Conservation (phyloP, 1,140 invertebrate genomes). For the Macrosteles quadrilineatus region DNA sequence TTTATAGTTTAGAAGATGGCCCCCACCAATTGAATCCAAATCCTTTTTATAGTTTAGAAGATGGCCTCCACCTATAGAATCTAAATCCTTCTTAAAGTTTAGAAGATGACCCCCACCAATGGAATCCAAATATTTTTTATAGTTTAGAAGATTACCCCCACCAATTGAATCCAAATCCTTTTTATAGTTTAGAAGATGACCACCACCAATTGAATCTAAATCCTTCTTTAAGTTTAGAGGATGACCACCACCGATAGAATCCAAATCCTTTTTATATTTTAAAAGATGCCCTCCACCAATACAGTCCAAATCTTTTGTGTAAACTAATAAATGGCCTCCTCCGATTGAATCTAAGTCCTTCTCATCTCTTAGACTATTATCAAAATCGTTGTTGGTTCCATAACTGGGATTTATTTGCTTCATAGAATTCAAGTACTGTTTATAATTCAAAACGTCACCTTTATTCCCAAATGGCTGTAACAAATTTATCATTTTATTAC, state of each 20-base stretch:
- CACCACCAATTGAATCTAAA: slow-evolving; percentile 15
- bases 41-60: slow-evolving; percentile 37
- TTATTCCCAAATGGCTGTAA: too few species aligned
- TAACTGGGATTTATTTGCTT: too few species aligned
- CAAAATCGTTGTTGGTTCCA: too few species aligned
- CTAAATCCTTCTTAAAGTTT: slow-evolving; percentile 33
- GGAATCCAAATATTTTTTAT: slow-evolving; percentile 17
- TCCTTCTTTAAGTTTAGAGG: slow-evolving; percentile 6
- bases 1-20: background rate
- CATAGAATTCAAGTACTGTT: too few species aligned
- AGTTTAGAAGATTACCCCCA: slow-evolving; percentile 45
- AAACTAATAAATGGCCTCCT: background rate
- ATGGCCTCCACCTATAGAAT: slow-evolving; percentile 2
- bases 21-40: slow-evolving; percentile 20
- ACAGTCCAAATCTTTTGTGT: slow-evolving; percentile 16
- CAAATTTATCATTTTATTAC: too few species aligned
- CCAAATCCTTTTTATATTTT: background rate
- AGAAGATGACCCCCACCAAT: slow-evolving; percentile 30
- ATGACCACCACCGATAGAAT: slow-evolving; percentile 18
- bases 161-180: slow-evolving; percentile 22
- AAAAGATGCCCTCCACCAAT: slow-evolving; percentile 23
- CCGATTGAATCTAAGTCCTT: background rate
- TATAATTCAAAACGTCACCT: too few species aligned
- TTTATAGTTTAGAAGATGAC: background rate
- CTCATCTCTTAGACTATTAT: slow-evolving; percentile 5